phyloP scores from a whole-genome alignment of 2,888 invertebrate genomes.

The Ectropis crepuscularia region DNA sequence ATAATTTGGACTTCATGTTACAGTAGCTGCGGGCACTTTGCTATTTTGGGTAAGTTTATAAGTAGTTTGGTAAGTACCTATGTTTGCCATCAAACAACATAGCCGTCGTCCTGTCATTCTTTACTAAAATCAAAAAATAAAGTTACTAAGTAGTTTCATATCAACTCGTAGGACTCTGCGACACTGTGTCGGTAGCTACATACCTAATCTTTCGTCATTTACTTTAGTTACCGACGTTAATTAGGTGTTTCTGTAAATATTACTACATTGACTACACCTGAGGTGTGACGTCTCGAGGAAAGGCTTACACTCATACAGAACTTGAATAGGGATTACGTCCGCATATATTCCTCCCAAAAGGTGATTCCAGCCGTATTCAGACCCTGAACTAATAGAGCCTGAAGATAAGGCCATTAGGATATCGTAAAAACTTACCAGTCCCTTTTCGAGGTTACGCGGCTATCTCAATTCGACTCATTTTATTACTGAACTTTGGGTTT shows the following conservation, averaged over 20 bases:
- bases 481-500: conserved; percentile 27
- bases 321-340: conserved; percentile 36
- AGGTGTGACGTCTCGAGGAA: not conserved
- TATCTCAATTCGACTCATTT: conserved; percentile 15
- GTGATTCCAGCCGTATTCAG: conserved; percentile 42
- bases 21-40: too few relatives aligned
- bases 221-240: not conserved
- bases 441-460: conserved; percentile 29
- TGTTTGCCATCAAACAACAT: too few relatives aligned
- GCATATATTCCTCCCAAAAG: conserved; percentile 38
- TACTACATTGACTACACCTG: not conserved
- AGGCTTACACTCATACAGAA: not conserved
- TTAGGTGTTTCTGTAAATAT: not conserved
- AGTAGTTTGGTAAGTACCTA: too few relatives aligned
- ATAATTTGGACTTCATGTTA: too few relatives aligned
- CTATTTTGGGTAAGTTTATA: too few relatives aligned
- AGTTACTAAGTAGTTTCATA: too few relatives aligned
- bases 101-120: too few relatives aligned
- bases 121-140: too few relatives aligned
- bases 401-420: conserved; percentile 46
- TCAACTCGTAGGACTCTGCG: too few relatives aligned
- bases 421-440: conserved; percentile 41
- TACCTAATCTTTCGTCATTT: too few relatives aligned
- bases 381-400: conserved; percentile 50
- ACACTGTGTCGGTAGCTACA: too few relatives aligned